phyloP scores from a whole-genome alignment of 37 sponge, comb jelly and placozoan genomes.

The Mnemiopsis leidyi region DNA sequence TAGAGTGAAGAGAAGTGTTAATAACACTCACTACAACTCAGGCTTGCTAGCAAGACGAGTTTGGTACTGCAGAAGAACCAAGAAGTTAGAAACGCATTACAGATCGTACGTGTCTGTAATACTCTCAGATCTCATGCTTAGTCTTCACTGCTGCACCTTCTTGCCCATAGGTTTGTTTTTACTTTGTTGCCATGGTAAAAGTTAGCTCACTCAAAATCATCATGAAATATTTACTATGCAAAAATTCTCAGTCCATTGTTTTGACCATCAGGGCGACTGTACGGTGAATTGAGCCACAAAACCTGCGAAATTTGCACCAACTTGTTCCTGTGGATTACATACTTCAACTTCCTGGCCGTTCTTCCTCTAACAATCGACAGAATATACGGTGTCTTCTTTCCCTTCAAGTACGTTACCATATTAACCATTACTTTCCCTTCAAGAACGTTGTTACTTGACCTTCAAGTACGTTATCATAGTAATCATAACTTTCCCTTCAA shows the following conservation, averaged over 20 bases:
- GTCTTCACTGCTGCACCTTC: background rate
- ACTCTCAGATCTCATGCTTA: background rate
- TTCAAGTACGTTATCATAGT: no score
- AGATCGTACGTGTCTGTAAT: background rate
- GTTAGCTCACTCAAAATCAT: no score
- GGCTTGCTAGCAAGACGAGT: background rate
- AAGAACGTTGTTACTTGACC: no score
- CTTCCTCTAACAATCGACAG: background rate
- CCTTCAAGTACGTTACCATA: no score
- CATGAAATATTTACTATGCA: no score
- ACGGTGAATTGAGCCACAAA: background rate
- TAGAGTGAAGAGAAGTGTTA: no score
- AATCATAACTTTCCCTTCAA: no score
- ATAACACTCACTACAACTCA: no score
- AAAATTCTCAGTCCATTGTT: no score
- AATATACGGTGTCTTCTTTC: background rate
- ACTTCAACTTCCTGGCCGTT: background rate
- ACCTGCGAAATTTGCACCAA: background rate
- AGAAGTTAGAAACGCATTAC: background rate
- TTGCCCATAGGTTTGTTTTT: background rate
- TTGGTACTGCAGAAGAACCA: background rate
- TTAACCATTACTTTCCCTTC: no score
- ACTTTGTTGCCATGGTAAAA: background rate
- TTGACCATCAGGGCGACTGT: background rate
- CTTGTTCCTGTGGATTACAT: background rate